Evolutionary conservation across 2,113 vertebrate species (phyloP).

Genomic region (Irena cyanogastra): DNA sequence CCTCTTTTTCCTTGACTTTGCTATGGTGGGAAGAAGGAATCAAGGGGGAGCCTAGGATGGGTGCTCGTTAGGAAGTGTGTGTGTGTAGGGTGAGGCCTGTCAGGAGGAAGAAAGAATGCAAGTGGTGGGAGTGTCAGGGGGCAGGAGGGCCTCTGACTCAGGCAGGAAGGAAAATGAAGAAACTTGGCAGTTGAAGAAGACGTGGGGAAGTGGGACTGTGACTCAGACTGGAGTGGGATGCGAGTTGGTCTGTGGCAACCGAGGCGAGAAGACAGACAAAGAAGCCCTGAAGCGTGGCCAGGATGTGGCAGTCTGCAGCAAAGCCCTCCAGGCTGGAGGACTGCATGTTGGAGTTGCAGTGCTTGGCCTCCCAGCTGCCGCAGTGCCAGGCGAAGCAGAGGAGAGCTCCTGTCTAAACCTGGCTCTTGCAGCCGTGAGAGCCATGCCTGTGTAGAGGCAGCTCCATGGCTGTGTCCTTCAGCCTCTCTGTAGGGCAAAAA

Average conservation of each 20-base stretch:
- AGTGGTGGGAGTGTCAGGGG: not conserved
- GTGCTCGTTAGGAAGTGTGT: not conserved
- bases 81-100: not conserved
- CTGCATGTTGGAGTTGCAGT: not conserved
- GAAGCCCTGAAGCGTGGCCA: not conserved
- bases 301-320: not conserved
- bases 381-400: not conserved
- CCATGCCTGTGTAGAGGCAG: not conserved
- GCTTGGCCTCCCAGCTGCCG: not conserved
- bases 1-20: not conserved
- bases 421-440: not conserved
- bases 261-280: not conserved
- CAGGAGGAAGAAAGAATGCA: conserved; percentile 13
- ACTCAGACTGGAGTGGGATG: conserved; percentile 30
- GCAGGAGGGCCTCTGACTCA: conserved; percentile 44
- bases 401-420: not conserved
- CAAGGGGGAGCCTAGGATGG: not conserved
- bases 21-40: not conserved
- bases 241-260: not conserved
- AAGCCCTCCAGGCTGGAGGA: not conserved
- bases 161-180: conserved; percentile 60
- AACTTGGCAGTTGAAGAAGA: conserved; percentile 30
- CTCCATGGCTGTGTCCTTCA: not conserved
- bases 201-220: conserved; percentile 38
- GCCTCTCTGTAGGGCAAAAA: not conserved